Base-by-base conservation (phyloP, 2,797 vertebrate species). In the Silurus lanzhouensis region DNA sequence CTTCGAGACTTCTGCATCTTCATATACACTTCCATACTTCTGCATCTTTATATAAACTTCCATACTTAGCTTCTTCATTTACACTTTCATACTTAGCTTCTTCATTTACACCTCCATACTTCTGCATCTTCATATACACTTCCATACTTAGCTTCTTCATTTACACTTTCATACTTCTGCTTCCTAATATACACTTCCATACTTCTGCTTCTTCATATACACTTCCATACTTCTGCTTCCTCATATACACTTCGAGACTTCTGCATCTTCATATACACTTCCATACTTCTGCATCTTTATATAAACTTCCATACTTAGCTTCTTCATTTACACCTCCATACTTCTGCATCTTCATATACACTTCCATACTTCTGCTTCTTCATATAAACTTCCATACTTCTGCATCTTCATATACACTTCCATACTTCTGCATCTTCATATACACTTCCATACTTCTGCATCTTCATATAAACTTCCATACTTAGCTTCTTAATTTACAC, bases 31-130 rank as follows among this genome's bases (percentile, higher is more conserved):
- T 38, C 38, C 38, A 38, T 38, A 38, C 3, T 38, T 38, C 38
- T 38, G 4, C 38, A 0, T 38, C 38, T 0, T 38, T 3, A 38
- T 38, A 38, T 38, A 38, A 3, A 38, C 38, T 38, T 31, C 31
- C 31, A 31, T 31, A 31, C 31, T 31, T 31, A 0, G 31, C 31
- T 17, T 48, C 20, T 15, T 19, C 19, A 22, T 20, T 0, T 46
- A 19, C 0, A 1, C 6, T 6, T 55, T 2, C 6, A 27, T 1
- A 22, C 1, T 0, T 13, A 38, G 9, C 3, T 0, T 57, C 48
- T 7, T 15, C n/a, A 75, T 0, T 0, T 17, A 2, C 1, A 0
- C 5, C 2, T 8, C 5, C 12, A 52, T 14, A 74, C 31, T 7
- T 38, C 67, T 0, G 1, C 0, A n/a, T 46, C 44, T 15, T 48